A percentile compares a stretch with the other conserved stretches of the same genome.
phyloP scores from a whole-genome alignment of 2,113 vertebrate genomes.

The Lichenostomus cassidix region DNA sequence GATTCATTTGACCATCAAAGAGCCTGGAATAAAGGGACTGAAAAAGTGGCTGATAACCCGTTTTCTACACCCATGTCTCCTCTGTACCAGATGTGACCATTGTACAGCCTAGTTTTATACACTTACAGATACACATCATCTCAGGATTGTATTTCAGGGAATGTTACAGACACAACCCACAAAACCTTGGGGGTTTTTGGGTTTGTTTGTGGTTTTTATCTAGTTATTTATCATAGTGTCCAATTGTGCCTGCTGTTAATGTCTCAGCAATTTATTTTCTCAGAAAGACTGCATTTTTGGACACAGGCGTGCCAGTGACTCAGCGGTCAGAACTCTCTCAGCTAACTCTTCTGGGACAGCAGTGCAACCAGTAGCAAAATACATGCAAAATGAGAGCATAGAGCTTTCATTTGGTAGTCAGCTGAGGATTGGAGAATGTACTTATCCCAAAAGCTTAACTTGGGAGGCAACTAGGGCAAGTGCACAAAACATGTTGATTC shows the following conservation, averaged over 20 bases:
- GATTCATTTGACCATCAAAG: background rate
- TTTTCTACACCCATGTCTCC: background rate
- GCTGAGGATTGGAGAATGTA: background rate
- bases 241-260: background rate
- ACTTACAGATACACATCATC: background rate
- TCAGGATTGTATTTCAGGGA: background rate
- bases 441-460: background rate
- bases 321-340: background rate
- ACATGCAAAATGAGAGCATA: background rate
- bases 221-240: background rate
- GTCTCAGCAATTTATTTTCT: background rate
- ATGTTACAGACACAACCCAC: background rate
- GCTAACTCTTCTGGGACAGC: background rate
- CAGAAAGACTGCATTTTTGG: background rate
- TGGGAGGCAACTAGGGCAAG: background rate
- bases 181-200: fast-evolving
- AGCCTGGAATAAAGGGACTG: background rate
- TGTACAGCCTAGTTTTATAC: background rate
- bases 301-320: background rate
- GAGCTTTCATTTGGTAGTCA: background rate
- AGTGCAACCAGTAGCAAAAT: background rate
- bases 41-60: background rate
- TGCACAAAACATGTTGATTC: background rate
- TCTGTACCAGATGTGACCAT: background rate
- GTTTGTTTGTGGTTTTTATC: fast-evolving